These are phyloP conservation scores for Zoanthus sansibaricus DNA, from an alignment of 92 coral and sea anemone species.

Conservation along the genomic window DNA sequence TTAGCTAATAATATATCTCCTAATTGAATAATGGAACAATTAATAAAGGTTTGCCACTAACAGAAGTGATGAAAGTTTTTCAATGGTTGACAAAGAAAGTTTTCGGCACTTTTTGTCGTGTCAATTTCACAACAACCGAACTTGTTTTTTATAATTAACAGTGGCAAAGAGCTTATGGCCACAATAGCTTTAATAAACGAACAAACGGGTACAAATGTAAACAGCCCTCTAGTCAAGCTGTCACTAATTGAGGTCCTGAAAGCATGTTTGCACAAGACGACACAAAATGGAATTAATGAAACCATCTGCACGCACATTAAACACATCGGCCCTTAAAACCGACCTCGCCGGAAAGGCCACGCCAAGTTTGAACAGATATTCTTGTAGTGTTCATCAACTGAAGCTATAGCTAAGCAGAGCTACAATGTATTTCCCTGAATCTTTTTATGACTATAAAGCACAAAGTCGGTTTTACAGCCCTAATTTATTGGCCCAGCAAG, in stretches of 20 bases:
- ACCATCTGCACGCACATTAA: constrained; percentile 48
- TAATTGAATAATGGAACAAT: constrained; percentile 94
- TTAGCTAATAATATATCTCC: constrained; percentile 84
- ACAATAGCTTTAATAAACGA: constrained; percentile 73
- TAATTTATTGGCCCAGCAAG: constrained; percentile 26
- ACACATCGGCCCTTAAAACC: constrained; percentile 35
- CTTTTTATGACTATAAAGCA: not conserved
- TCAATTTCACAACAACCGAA: constrained; percentile 45
- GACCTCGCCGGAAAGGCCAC: constrained; percentile 37
- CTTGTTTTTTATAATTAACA: constrained; percentile 61
- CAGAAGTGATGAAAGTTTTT: constrained; percentile 65
- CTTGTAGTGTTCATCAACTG: not conserved
- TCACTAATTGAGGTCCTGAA: constrained; percentile 55
- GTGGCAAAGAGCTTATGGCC: constrained; percentile 57
- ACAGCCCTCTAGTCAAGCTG: constrained; percentile 73
- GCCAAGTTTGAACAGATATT: not conserved
- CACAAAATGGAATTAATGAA: constrained; percentile 38
- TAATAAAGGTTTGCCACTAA: constrained; percentile 70
- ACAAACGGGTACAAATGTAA: constrained; percentile 70
- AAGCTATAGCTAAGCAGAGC: not conserved
- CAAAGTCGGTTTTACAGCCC: constrained; percentile 15
- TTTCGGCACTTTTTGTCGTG: constrained; percentile 71
- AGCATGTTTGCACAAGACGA: constrained; percentile 44
- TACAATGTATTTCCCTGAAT: constrained; percentile 27
- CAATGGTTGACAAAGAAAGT: constrained; percentile 53